These are phyloP conservation scores for Etia nguti DNA, from an alignment of 2,113 vertebrate genomes.

Conservation along the genomic window DNA sequence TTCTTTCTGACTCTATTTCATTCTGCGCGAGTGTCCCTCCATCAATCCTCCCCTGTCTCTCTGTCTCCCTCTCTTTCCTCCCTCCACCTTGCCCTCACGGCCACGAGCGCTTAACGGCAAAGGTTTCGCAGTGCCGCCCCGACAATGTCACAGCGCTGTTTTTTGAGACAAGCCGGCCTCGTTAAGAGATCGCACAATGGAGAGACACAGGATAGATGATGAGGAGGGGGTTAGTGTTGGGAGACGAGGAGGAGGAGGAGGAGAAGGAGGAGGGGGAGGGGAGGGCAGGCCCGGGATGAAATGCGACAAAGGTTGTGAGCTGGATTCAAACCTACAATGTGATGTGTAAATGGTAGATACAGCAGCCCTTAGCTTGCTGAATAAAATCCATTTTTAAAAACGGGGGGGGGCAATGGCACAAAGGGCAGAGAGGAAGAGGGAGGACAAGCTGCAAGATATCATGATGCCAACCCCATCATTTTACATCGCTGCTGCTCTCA, in stretches of 20 bases:
- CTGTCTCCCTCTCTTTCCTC: not conserved
- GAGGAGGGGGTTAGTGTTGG: conserved; percentile 26
- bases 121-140: conserved; percentile 50
- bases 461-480: conserved; percentile 37
- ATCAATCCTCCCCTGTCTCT: not conserved
- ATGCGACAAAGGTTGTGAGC: conserved; percentile 70
- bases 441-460: conserved; percentile 6
- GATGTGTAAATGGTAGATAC: not conserved
- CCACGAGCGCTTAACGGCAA: conserved; percentile 18
- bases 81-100: conserved; percentile 51
- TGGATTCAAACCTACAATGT: conserved; percentile 25
- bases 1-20: conserved; percentile 13
- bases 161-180: conserved; percentile 16
- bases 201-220: conserved; percentile 38
- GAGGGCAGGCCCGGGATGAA: conserved; percentile 39
- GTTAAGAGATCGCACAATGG: conserved; percentile 37
- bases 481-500: conserved; percentile 30
- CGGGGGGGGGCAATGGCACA: conserved; percentile 5
- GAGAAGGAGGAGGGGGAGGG: not conserved
- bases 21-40: conserved; percentile 32
- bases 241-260: not conserved
- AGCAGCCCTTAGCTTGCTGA: not conserved
- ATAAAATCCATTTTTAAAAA: not conserved
- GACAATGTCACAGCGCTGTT: conserved; percentile 56
- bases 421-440: conserved; percentile 16